phyloP scores from a whole-genome alignment of 2,113 vertebrate genomes.

The Dipodomys stephensi region DNA sequence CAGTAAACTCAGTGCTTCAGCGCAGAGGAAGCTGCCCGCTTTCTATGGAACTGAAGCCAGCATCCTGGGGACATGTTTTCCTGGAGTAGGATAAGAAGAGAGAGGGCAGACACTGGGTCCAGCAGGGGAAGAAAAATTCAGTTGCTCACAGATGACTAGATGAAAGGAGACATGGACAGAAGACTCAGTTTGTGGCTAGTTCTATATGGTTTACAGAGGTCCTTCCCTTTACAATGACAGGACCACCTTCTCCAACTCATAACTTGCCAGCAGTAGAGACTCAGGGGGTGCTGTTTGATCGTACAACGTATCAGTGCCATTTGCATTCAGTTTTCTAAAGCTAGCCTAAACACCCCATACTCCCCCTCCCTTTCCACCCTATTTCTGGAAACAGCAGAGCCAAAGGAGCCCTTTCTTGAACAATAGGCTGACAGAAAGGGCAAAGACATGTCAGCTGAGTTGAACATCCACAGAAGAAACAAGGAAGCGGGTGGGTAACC shows the following conservation, averaged over 20 bases:
- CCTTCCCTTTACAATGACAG: background rate
- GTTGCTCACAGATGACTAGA: background rate
- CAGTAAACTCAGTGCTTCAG: background rate
- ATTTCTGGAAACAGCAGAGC: background rate
- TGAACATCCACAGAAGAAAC: background rate
- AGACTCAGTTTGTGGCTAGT: background rate
- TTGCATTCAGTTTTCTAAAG: conserved; percentile 34
- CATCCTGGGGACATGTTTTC: background rate
- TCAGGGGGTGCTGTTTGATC: background rate
- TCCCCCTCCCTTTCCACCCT: background rate
- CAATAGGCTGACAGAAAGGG: background rate
- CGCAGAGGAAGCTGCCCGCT: background rate
- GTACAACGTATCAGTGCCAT: background rate
- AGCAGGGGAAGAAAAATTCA: background rate
- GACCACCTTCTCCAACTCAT: background rate
- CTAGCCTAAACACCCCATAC: background rate
- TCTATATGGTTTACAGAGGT: background rate
- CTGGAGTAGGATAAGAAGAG: background rate
- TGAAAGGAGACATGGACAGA: background rate
- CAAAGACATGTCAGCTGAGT: background rate
- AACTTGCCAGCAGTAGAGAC: background rate
- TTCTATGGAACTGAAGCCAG: background rate
- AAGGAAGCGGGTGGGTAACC: background rate
- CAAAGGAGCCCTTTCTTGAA: background rate
- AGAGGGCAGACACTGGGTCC: background rate